Conservation (phyloP, 2,797 vertebrate genomes). For the Tiaroga cobitis region DNA sequence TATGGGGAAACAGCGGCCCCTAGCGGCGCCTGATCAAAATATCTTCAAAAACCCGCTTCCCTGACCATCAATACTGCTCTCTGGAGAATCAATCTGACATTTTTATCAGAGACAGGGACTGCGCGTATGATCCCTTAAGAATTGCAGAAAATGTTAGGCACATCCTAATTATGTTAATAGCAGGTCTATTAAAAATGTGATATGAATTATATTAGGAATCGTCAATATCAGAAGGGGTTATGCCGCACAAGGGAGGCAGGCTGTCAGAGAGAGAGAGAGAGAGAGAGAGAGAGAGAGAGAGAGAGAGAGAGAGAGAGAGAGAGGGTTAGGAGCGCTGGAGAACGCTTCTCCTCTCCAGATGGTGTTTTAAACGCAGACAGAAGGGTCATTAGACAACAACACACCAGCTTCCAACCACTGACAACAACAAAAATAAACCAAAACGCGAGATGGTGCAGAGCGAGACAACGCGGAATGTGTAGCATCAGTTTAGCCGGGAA, state of each 20-base stretch:
- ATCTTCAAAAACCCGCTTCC: not conserved
- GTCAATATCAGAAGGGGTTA: slow-evolving; percentile 50
- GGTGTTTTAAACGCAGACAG: slow-evolving; percentile 87
- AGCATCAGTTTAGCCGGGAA: slow-evolving; percentile 41
- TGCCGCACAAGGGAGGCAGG: slow-evolving; percentile 59
- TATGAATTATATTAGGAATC: slow-evolving; percentile 50
- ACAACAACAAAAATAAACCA: slow-evolving; percentile 57
- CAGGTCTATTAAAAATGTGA: slow-evolving; percentile 46
- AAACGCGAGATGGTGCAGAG: slow-evolving; percentile 60
- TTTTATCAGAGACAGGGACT: slow-evolving; percentile 43
- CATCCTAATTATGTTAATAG: slow-evolving; percentile 51
- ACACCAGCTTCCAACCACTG: slow-evolving; percentile 72
- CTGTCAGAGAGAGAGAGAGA: slow-evolving; percentile 52
- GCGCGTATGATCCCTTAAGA: slow-evolving; percentile 33
- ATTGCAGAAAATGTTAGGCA: slow-evolving; percentile 24
- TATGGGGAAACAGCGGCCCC: slow-evolving; percentile 82
- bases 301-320: slow-evolving; percentile 60
- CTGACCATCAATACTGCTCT: slow-evolving; percentile 35
- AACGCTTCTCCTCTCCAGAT: slow-evolving; percentile 79
- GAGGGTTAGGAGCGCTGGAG: slow-evolving; percentile 65
- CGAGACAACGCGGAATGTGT: slow-evolving; percentile 49
- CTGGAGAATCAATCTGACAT: slow-evolving; percentile 40
- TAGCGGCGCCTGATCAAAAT: slow-evolving; percentile 67
- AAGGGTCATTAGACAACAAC: slow-evolving; percentile 74
- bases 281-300: slow-evolving; percentile 52